Conservation (phyloP, 1,140 invertebrate species). For the Vanessa atalanta region DNA sequence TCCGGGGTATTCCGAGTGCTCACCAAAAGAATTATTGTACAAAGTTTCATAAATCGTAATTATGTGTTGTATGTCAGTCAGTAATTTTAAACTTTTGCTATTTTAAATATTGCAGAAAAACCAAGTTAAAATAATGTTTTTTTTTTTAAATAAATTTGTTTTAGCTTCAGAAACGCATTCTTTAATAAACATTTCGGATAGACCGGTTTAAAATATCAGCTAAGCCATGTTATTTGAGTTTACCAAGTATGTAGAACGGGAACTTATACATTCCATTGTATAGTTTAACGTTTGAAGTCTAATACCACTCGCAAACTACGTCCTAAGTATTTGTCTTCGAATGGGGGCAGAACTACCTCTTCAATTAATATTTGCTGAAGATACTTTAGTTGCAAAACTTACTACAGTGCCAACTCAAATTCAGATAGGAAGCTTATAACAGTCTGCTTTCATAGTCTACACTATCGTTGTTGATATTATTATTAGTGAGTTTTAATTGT, state of each 20-base stretch:
- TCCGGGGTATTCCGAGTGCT: too few relatives aligned
- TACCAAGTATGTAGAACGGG: constrained; percentile 16
- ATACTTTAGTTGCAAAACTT: constrained; percentile 55
- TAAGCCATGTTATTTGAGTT: neutral
- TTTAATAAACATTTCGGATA: neutral
- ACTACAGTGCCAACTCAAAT: constrained; percentile 42
- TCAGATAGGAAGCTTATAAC: constrained; percentile 1
- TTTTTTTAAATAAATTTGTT: too few relatives aligned
- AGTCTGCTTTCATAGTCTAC: neutral
- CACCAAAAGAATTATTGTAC: too few relatives aligned
- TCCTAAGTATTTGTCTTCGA: constrained; percentile 59
- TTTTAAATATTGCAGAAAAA: too few relatives aligned
- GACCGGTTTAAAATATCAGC: neutral
- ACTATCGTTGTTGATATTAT: neutral
- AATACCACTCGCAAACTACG: constrained; percentile 35
- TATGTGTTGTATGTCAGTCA: too few relatives aligned
- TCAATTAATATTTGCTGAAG: constrained; percentile 65
- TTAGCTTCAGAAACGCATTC: neutral
- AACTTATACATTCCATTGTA: constrained; percentile 34
- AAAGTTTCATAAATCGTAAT: too few relatives aligned
- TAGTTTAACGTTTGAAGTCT: constrained; percentile 27
- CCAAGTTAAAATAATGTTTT: too few relatives aligned
- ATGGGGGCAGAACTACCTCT: constrained; percentile 39
- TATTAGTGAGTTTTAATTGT: neutral
- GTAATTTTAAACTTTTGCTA: too few relatives aligned